phyloP scores from a whole-genome alignment of 2,113 vertebrate species.

The Thalassarche chlororhynchos region DNA sequence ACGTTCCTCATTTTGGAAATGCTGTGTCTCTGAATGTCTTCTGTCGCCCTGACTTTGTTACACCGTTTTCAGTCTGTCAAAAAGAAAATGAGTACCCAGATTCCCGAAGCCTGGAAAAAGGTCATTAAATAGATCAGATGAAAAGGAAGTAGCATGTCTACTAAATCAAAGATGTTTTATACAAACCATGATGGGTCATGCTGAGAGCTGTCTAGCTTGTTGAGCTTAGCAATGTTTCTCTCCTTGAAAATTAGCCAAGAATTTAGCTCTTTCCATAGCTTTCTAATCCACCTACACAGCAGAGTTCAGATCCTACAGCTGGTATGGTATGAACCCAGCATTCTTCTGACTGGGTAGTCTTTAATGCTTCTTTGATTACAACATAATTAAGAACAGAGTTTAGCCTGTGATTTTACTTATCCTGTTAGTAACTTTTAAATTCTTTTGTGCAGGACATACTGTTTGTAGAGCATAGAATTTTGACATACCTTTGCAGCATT shows the following conservation, averaged over 20 bases:
- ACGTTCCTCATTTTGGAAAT: background rate
- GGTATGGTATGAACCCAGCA: background rate
- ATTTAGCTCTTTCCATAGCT: constrained; percentile 26
- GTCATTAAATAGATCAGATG: background rate
- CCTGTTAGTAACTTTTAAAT: background rate
- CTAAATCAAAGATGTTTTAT: constrained; percentile 44
- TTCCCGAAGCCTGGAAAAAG: constrained; percentile 2
- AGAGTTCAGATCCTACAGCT: background rate
- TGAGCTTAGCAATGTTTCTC: constrained; percentile 23
- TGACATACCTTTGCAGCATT: background rate
- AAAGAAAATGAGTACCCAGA: background rate
- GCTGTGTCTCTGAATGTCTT: background rate
- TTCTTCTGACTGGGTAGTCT: background rate
- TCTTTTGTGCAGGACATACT: background rate
- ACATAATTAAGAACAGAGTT: background rate
- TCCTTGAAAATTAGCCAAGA: constrained; percentile 42
- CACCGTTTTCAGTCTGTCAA: background rate
- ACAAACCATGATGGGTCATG: constrained; percentile 14
- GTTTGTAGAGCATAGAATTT: background rate
- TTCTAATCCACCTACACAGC: constrained; percentile 35
- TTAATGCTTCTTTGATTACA: background rate
- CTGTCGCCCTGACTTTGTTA: background rate
- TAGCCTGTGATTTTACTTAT: background rate
- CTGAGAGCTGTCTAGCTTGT: constrained; percentile 39
- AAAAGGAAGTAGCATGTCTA: constrained; percentile 38